A percentile compares a stretch with the other conserved stretches of the same genome.
phyloP scores from a whole-genome alignment of 2,113 vertebrate species.

The Prolemur simus region DNA sequence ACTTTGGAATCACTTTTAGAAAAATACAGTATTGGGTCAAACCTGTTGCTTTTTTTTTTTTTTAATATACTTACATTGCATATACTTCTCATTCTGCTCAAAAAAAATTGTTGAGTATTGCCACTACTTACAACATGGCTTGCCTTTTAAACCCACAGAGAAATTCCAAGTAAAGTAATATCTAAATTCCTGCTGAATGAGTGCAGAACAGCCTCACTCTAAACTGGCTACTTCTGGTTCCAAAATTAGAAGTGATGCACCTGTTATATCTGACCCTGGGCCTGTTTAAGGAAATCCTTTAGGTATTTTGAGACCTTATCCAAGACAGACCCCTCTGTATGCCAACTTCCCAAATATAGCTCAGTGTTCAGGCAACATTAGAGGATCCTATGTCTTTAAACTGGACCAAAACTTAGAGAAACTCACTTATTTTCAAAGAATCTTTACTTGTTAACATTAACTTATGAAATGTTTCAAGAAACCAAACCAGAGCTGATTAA shows the following conservation, averaged over 20 bases:
- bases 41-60: neutral
- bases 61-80: neutral
- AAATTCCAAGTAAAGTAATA: slow-evolving; percentile 1
- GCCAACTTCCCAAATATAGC: slow-evolving; percentile 70
- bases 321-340: slow-evolving; percentile 65
- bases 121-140: neutral
- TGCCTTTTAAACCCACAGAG: neutral
- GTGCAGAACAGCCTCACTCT: neutral
- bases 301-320: slow-evolving; percentile 72
- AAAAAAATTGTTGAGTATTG: neutral
- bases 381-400: slow-evolving; percentile 50
- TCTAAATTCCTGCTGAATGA: slow-evolving; percentile 14
- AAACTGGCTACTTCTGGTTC: slow-evolving; percentile 55
- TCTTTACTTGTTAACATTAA: neutral
- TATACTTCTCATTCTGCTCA: neutral
- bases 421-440: neutral
- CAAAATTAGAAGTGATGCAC: slow-evolving; percentile 72
- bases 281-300: slow-evolving; percentile 70
- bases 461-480: slow-evolving; percentile 38
- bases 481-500: neutral
- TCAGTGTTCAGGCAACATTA: neutral
- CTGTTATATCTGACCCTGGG: slow-evolving; percentile 58
- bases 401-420: slow-evolving; percentile 11
- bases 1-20: neutral
- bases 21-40: slow-evolving; percentile 33